Evolutionary conservation across 2,113 vertebrate genomes (phyloP).

Genomic region (Tamias sibiricus): DNA sequence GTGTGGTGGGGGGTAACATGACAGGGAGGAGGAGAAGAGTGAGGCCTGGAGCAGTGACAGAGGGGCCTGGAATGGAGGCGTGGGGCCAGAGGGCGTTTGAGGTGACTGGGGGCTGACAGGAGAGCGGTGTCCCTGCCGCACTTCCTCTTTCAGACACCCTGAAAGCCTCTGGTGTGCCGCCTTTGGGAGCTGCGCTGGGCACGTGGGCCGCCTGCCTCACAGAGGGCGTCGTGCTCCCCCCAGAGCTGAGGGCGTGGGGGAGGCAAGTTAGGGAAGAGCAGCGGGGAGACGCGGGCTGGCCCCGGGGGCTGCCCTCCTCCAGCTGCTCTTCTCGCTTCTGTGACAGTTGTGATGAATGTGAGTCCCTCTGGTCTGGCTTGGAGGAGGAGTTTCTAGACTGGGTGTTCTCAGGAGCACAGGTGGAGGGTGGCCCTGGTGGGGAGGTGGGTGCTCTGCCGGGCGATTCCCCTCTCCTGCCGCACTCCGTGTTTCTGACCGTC

Average conservation of each 20-base stretch:
- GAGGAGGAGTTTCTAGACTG: neutral
- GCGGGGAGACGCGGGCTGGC: neutral
- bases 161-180: neutral
- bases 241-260: neutral
- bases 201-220: neutral
- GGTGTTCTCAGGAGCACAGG: neutral
- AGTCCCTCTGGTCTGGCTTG: neutral
- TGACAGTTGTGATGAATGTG: neutral
- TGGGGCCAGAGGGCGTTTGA: neutral
- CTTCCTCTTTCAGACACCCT: too few species aligned
- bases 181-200: neutral
- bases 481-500: neutral
- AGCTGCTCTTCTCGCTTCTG: neutral
- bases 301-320: neutral
- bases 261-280: neutral
- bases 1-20: neutral
- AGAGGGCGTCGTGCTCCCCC: neutral
- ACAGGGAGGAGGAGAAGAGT: neutral
- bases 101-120: too few species aligned
- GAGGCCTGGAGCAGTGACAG: neutral
- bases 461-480: neutral
- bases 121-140: neutral
- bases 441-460: neutral
- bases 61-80: neutral
- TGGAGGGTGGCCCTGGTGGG: neutral